These are phyloP conservation scores for Uropsilus gracilis DNA, from an alignment of 2,113 vertebrate genomes.

Conservation along the genomic window DNA sequence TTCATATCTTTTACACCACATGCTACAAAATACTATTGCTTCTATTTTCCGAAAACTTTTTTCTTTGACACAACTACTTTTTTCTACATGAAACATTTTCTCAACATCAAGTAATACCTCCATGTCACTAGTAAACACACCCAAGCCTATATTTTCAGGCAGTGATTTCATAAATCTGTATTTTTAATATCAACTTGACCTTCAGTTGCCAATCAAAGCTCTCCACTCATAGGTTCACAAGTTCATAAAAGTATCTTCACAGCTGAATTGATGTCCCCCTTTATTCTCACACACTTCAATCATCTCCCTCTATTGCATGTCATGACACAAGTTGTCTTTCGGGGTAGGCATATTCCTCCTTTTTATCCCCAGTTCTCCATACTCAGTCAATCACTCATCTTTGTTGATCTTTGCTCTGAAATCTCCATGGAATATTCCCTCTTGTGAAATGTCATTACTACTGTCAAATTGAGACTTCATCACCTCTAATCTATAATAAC, in stretches of 20 bases:
- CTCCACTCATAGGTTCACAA: background rate
- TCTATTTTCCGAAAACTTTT: background rate
- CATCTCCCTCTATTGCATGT: background rate
- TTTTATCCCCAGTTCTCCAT: background rate
- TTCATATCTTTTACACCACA: background rate
- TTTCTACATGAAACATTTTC: background rate
- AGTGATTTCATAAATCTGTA: background rate
- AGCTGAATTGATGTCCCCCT: background rate
- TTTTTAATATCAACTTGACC: background rate
- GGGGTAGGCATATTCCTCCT: background rate
- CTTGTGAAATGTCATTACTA: background rate
- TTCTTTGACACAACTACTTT: background rate
- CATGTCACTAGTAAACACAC: background rate
- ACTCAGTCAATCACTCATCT: background rate
- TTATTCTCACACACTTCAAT: too few relatives aligned
- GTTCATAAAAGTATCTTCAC: background rate
- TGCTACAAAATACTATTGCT: background rate
- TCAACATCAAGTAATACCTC: background rate
- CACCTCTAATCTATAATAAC: background rate
- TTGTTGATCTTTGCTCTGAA: background rate
- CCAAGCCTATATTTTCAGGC: background rate
- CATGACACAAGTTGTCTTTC: background rate
- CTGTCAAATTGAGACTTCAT: background rate
- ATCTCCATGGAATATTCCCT: background rate
- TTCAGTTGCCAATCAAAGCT: background rate